Conservation (phyloP, 2,888 invertebrate genomes). For the Agelastica alni region DNA sequence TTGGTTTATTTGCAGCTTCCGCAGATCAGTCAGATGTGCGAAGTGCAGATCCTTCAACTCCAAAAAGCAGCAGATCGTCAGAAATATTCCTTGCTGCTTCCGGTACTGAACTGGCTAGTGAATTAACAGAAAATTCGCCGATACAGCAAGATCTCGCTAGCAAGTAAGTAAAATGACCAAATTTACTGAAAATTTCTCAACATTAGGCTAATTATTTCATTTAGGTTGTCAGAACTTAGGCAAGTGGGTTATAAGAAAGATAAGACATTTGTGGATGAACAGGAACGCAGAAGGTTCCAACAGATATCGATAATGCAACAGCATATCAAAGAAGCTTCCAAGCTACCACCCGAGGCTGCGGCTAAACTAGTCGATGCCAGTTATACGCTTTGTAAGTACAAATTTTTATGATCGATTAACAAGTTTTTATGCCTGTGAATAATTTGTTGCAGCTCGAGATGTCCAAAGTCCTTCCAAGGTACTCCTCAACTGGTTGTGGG, state of each 20-base stretch:
- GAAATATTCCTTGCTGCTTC: slow-evolving; percentile 45
- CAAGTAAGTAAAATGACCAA: slow-evolving; percentile 42
- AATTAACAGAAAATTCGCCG: slow-evolving; percentile 34
- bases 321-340: slow-evolving; percentile 69
- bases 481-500: slow-evolving; percentile 81
- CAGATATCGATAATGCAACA: slow-evolving; percentile 74
- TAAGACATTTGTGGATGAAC: slow-evolving; percentile 74
- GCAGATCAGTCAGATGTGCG: no score
- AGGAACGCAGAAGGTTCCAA: slow-evolving; percentile 71
- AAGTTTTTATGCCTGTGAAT: no score
- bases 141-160: slow-evolving; percentile 39
- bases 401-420: not conserved
- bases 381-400: slow-evolving; percentile 72
- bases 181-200: not conserved
- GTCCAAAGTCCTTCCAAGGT: slow-evolving; percentile 80
- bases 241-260: slow-evolving; percentile 76
- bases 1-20: no score
- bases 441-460: slow-evolving; percentile 68
- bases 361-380: slow-evolving; percentile 72
- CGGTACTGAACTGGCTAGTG: slow-evolving; percentile 47
- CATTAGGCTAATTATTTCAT: slow-evolving; percentile 25
- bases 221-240: slow-evolving; percentile 74
- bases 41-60: slow-evolving; percentile 12
- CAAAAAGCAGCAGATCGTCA: slow-evolving; percentile 37
- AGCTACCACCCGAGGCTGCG: slow-evolving; percentile 73